Evolutionary conservation across 2,113 vertebrate genomes (phyloP).

Genomic region (Tautogolabrus adspersus): DNA sequence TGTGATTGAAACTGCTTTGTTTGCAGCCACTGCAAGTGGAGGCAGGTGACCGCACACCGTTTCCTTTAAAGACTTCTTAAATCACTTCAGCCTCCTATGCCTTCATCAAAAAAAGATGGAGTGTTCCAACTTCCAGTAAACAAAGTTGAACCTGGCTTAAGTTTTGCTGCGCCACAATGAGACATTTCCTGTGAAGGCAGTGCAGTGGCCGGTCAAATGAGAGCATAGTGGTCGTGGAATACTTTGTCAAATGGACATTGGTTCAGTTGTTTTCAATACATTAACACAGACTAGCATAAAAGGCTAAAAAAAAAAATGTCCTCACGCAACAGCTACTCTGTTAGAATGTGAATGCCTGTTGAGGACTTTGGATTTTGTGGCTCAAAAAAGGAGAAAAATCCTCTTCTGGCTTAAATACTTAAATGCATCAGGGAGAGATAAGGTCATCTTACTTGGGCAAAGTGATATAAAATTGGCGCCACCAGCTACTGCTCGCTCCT

Average conservation of each 20-base stretch:
- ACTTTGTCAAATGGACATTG: no score
- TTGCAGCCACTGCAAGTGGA: constrained; percentile 1
- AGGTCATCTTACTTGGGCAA: constrained; percentile 47
- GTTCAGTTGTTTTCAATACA: no score
- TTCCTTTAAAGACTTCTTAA: no score
- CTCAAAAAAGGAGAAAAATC: constrained; percentile 31
- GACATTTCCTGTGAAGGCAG: no score
- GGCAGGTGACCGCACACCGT: not conserved
- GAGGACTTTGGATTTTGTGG: constrained; percentile 5
- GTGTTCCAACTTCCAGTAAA: no score
- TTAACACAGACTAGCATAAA: not conserved
- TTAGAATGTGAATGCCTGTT: not conserved
- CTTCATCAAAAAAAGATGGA: no score
- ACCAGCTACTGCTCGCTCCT: constrained; percentile 30
- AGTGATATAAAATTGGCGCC: constrained; percentile 55
- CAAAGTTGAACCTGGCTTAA: no score
- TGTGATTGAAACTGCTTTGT: constrained; percentile 29
- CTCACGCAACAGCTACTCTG: not conserved
- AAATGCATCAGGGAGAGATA: constrained; percentile 39
- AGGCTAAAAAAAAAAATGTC: not conserved
- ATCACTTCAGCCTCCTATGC: no score
- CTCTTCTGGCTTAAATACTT: constrained; percentile 24
- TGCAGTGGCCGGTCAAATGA: no score
- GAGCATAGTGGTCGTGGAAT: no score
- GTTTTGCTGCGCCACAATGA: no score